Conservation (phyloP, 2,113 vertebrate species). For the Urocolius indicus region DNA sequence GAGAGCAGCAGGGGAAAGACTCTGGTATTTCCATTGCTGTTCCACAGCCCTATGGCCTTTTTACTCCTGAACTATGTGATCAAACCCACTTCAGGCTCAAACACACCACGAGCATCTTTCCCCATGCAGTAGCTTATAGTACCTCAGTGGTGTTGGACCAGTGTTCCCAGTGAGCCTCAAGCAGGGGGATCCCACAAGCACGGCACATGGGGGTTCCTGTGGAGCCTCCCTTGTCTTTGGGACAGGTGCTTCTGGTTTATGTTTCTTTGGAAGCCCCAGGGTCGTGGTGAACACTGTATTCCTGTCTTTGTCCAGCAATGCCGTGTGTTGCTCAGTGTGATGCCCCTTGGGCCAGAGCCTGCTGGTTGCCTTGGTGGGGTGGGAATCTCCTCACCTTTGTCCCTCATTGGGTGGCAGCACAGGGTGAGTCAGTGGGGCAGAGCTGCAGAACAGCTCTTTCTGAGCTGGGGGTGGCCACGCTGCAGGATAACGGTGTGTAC, state of each 20-base stretch:
- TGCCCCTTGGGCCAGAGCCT: neutral
- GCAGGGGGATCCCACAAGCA: neutral
- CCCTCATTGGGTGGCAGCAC: neutral
- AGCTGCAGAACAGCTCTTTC: neutral
- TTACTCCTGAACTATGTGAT: neutral
- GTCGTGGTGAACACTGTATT: neutral
- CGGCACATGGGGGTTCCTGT: rapidly evolving
- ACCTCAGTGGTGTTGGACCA: neutral
- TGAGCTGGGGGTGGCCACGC: neutral
- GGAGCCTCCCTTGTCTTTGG: rapidly evolving
- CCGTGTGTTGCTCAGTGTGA: neutral
- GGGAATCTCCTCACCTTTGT: neutral
- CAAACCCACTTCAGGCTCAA: neutral
- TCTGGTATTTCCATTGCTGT: neutral
- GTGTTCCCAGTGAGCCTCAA: neutral
- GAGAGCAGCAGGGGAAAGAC: neutral
- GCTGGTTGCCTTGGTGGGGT: neutral
- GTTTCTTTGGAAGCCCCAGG: neutral
- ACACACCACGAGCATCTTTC: rapidly evolving
- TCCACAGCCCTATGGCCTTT: neutral
- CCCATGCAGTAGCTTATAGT: rapidly evolving
- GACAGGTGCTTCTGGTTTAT: neutral
- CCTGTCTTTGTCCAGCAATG: neutral
- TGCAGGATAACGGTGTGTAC: neutral
- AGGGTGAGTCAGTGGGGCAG: neutral